Evolutionary conservation across 2,797 vertebrate genomes (phyloP).

Genomic region (Acridotheres tristis): DNA sequence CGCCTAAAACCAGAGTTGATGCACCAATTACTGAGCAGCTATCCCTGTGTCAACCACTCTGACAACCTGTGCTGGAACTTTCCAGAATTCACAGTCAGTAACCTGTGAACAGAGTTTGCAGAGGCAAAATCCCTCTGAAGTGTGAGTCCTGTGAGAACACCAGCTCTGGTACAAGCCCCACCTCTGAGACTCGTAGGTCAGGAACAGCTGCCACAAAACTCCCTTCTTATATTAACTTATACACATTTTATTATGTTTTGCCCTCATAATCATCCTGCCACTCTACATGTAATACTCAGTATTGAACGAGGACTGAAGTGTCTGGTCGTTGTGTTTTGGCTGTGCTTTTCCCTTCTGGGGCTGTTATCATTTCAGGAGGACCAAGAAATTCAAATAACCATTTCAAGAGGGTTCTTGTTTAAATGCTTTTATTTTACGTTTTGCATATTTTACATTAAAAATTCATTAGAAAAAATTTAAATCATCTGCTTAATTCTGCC

Average conservation of each 20-base stretch:
- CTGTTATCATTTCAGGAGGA: neutral
- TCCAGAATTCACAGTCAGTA: neutral
- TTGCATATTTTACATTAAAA: neutral
- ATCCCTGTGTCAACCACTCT: neutral
- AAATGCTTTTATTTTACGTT: neutral
- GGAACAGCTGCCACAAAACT: neutral
- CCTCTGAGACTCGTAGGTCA: neutral
- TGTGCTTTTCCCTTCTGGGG: accelerated
- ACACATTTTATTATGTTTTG: neutral
- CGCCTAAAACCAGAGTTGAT: neutral
- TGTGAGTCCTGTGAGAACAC: neutral
- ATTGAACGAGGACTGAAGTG: neutral
- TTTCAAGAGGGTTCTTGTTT: neutral
- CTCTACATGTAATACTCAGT: neutral
- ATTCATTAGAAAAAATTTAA: neutral
- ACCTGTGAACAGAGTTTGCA: neutral
- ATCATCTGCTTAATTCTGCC: neutral
- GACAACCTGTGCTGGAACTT: neutral
- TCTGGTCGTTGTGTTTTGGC: neutral
- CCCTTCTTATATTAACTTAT: neutral
- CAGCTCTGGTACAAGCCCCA: accelerated
- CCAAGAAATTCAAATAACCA: neutral
- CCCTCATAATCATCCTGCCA: neutral
- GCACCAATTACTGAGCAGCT: neutral
- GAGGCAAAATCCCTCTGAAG: neutral